Conservation (phyloP, 1,140 invertebrate species). For the Pseudomyrmex gracilis region DNA sequence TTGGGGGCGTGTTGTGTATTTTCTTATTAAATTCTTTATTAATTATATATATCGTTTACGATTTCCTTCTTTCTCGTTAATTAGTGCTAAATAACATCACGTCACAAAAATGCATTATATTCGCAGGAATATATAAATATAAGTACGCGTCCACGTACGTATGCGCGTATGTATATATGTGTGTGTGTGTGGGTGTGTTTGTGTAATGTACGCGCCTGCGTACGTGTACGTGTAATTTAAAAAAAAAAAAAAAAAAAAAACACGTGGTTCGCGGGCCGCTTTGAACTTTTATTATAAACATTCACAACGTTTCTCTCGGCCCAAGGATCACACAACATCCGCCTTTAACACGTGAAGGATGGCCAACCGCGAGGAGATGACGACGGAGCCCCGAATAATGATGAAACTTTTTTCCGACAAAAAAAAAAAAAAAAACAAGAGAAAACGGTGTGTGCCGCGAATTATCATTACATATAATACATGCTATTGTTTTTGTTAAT, state of each 20-base stretch:
- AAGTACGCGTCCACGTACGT: conserved; percentile 43
- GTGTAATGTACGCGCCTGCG: no score
- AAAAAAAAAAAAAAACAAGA: conserved; percentile 61
- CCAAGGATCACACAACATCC: conserved; percentile 84
- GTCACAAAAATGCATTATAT: conserved; percentile 89
- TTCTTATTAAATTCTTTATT: conserved; percentile 48
- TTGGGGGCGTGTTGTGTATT: conserved; percentile 35
- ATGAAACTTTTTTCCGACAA: conserved; percentile 59
- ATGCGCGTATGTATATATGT: no score
- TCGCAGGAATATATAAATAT: conserved; percentile 91
- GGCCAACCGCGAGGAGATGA: conserved; percentile 82
- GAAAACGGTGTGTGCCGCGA: conserved; percentile 78
- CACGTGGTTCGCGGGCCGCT: conserved; percentile 78
- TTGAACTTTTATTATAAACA: conserved; percentile 70
- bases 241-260: conserved; percentile 78
- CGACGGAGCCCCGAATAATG: conserved; percentile 40
- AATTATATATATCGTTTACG: conserved; percentile 46
- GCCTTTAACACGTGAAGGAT: conserved; percentile 77
- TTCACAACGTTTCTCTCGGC: conserved; percentile 75
- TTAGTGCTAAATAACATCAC: conserved; percentile 92
- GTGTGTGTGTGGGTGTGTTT: no score
- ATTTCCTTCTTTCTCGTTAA: conserved; percentile 83
- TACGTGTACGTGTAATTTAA: conserved; percentile 87
- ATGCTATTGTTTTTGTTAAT: conserved; percentile 21
- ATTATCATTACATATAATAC: conserved; percentile 31